Base-by-base conservation (phyloP, 2,113 vertebrate species). In the Emberiza fucata region DNA sequence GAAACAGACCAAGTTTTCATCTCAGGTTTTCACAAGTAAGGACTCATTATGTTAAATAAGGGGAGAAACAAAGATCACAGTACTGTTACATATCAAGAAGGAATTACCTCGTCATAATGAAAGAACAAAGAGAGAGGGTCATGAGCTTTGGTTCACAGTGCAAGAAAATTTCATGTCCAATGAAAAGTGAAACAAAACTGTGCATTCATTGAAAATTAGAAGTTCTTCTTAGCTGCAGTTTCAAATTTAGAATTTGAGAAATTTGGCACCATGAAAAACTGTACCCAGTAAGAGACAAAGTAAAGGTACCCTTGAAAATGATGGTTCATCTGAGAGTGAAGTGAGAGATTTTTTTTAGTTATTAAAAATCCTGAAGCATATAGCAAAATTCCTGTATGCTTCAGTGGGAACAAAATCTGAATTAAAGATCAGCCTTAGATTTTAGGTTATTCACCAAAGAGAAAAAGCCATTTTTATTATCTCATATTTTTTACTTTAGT, bases 281-380 rank as follows among this genome's bases (percentile, higher is more conserved):
- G 23, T 2, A 2, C 3, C 13, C 5, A 61, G 22, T 11, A 57
- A 9, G n/a, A 81, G 3, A 57, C 8, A 64, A 81, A 82, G 29
- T 48, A 72, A 86, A 69, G 7, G 14, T 54, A 56, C 8, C 33
- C 45, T 21, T 59, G 29, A 82, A 76, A 82, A 47, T 47, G 6
- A 24, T 56, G 16, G 6, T 14, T 69, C 7, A 40, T 16, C 24
- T 48, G 19, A 59, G 13, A 79, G 12, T 27, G 39, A 88, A 8
- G 4, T 50, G 11, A 59, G 8, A 0, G 0, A 64, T 40, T 78
- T n/a, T 64, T 40, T 11, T 50, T 23, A 47, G 8, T 1, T 1
- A n/a, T 68, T 65, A 63, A 68, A 75, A 25, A 75, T 60, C 39
- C 61, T 47, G 40, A 89, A 68, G 9, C 24, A 13, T 25, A 59